A percentile compares a stretch with the other conserved stretches of the same genome.
Conservation (phyloP, 2,113 vertebrate species). For the Pterocles burchelli region DNA sequence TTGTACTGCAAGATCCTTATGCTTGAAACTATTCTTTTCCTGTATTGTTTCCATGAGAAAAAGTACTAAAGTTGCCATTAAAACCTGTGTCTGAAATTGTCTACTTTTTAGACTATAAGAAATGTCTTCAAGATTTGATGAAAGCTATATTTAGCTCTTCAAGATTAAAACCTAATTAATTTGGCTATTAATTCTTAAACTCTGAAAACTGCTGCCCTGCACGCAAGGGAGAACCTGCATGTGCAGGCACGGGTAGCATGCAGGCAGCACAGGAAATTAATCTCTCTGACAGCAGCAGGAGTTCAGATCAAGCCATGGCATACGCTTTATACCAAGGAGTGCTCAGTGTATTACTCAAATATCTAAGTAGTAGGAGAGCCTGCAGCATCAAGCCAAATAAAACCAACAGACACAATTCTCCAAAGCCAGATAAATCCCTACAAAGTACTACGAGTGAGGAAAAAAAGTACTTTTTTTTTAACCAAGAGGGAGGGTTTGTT, state of each 20-base stretch:
- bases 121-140: neutral
- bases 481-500: neutral
- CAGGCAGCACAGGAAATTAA: neutral
- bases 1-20: neutral
- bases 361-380: neutral
- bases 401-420: neutral
- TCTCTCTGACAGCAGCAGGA: neutral
- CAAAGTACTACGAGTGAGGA: neutral
- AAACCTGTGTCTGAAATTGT: neutral
- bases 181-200: constrained; percentile 27
- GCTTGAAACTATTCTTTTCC: neutral
- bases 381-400: neutral
- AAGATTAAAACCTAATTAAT: constrained; percentile 51
- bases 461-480: neutral
- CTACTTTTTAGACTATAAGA: neutral
- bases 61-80: neutral
- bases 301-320: neutral
- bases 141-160: constrained; percentile 23
- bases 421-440: neutral
- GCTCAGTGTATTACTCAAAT: neutral
- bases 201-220: constrained; percentile 1
- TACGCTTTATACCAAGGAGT: neutral
- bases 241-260: neutral
- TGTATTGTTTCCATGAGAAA: neutral
- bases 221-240: neutral